Evolutionary conservation across 2,888 invertebrate genomes (phyloP).

Genomic region (Bombylius major): DNA sequence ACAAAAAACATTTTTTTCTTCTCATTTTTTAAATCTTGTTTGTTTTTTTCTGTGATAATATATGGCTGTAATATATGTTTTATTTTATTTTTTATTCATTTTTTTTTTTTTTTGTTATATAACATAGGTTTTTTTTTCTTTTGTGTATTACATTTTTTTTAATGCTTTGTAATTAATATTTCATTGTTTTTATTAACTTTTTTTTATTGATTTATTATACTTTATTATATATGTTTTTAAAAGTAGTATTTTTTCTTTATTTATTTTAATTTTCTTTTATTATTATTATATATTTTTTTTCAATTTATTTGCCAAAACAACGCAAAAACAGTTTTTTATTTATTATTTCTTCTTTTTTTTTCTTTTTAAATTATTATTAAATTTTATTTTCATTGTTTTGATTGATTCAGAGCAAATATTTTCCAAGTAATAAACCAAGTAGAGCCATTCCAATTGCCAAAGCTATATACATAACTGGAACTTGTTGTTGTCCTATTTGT

Average conservation of each 20-base stretch:
- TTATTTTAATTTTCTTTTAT: neutral
- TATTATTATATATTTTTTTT: neutral
- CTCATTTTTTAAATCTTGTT: too few species aligned
- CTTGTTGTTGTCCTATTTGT: constrained; percentile 43
- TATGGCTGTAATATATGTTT: neutral
- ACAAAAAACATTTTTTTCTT: too few species aligned
- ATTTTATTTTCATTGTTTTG: constrained; percentile 17
- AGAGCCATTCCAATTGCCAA: constrained; percentile 55
- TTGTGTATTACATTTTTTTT: neutral
- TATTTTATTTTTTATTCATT: neutral
- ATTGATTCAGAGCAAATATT: constrained; percentile 64
- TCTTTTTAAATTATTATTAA: constrained; percentile 13
- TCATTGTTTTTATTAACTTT: neutral
- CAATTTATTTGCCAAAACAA: neutral
- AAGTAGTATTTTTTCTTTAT: neutral
- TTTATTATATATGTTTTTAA: neutral
- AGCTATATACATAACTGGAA: constrained; percentile 50
- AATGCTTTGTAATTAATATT: neutral
- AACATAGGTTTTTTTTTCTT: too few species aligned
- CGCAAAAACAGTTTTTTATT: constrained; percentile 5
- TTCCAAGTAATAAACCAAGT: constrained; percentile 65
- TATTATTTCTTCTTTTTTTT: constrained; percentile 10
- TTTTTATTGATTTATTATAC: neutral
- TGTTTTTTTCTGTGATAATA: too few species aligned
- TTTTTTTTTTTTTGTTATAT: neutral